These are phyloP conservation scores for Lagocephalus sceleratus DNA, from an alignment of 2,797 vertebrate genomes.

Conservation along the genomic window DNA sequence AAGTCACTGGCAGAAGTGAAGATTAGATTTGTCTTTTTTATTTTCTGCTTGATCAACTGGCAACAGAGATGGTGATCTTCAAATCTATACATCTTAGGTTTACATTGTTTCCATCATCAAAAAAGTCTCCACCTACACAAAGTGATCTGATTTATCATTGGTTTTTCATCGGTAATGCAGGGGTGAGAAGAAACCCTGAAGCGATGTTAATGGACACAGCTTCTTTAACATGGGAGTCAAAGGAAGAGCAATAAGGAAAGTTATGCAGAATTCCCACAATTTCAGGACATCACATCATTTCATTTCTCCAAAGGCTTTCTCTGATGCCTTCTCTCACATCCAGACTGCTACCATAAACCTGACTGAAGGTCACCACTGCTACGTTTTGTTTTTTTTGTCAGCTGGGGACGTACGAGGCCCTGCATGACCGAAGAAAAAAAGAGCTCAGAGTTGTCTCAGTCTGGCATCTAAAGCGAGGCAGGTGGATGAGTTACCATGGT, in stretches of 20 bases:
- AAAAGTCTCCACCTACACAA: constrained; percentile 24
- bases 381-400: neutral
- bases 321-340: neutral
- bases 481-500: neutral
- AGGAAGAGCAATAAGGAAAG: constrained; percentile 19
- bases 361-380: neutral
- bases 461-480: neutral
- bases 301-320: neutral
- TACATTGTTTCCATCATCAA: too few relatives aligned
- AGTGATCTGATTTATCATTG: constrained; percentile 44
- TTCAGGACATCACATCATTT: constrained; percentile 21
- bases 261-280: constrained; percentile 23
- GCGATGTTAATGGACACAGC: too few relatives aligned
- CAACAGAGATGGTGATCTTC: too few relatives aligned
- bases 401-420: neutral
- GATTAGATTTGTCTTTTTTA: too few relatives aligned
- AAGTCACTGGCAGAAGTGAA: constrained; percentile 31
- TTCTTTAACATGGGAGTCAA: constrained; percentile 24
- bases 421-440: neutral
- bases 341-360: neutral
- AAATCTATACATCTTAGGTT: too few relatives aligned
- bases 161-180: constrained; percentile 35
- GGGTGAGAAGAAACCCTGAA: too few relatives aligned
- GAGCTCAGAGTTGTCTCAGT: neutral
- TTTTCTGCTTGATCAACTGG: too few relatives aligned